phyloP scores from a whole-genome alignment of 2,113 vertebrate species.

The Actenoides hombroni region DNA sequence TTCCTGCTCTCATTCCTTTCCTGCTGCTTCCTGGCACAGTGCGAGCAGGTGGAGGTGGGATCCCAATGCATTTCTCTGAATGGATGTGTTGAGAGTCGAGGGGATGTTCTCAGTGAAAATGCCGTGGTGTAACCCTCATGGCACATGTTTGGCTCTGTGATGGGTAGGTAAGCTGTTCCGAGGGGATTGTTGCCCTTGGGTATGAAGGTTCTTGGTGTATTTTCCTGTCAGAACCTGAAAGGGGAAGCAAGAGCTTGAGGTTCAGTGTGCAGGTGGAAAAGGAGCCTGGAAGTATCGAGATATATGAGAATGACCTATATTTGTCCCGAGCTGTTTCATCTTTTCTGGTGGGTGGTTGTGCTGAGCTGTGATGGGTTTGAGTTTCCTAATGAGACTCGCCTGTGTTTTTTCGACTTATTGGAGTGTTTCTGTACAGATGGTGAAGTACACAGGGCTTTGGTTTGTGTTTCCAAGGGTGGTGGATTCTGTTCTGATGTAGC shows the following conservation, averaged over 20 bases:
- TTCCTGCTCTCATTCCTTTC: not conserved
- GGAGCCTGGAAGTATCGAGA: not conserved
- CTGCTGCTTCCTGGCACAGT: not conserved
- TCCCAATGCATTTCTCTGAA: too few relatives aligned
- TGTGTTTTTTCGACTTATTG: too few relatives aligned
- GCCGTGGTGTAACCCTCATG: not conserved
- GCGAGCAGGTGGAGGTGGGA: accelerated
- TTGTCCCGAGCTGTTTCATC: not conserved
- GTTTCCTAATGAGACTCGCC: too few relatives aligned
- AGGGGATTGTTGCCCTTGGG: too few relatives aligned
- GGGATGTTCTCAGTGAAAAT: not conserved
- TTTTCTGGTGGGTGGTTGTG: too few relatives aligned
- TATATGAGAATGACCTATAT: not conserved
- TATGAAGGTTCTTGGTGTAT: not conserved
- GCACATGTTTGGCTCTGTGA: not conserved
- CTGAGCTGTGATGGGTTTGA: too few relatives aligned
- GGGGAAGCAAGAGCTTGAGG: not conserved
- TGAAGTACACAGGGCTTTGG: too few relatives aligned
- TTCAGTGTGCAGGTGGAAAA: too few relatives aligned
- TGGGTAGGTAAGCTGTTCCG: too few relatives aligned
- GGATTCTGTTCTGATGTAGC: not conserved
- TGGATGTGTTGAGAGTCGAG: accelerated
- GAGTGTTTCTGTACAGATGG: not conserved
- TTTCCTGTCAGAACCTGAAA: not conserved
- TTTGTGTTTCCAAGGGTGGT: not conserved